Percentiles rank a stretch among this genome's conserved stretches.
phyloP scores from a whole-genome alignment of 2,797 vertebrate genomes.

The Dicrostonyx torquatus region DNA sequence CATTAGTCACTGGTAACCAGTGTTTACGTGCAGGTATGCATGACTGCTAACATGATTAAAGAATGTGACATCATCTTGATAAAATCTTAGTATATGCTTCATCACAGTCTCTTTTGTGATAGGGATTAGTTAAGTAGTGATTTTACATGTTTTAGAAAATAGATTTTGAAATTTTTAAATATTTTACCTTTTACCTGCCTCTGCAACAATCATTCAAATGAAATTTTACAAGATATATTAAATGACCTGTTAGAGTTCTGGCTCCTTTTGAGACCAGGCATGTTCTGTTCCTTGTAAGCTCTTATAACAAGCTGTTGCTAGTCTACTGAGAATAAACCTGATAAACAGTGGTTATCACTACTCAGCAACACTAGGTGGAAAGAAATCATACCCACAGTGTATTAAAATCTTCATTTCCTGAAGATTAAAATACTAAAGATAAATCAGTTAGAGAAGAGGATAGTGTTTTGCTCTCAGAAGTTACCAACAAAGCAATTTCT shows the following conservation, averaged over 20 bases:
- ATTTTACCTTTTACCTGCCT: not conserved
- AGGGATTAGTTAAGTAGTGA: slow-evolving; percentile 31
- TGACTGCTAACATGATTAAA: not conserved
- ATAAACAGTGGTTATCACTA: not conserved
- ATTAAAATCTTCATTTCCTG: slow-evolving; percentile 18
- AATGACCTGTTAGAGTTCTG: not conserved
- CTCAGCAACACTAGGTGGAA: not conserved
- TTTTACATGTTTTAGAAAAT: slow-evolving; percentile 36
- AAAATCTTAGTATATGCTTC: not conserved
- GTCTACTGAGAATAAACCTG: slow-evolving; percentile 3
- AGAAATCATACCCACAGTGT: not conserved
- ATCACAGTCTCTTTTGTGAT: not conserved
- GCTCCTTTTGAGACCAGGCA: not conserved
- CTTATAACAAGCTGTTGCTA: slow-evolving; percentile 41
- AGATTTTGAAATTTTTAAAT: slow-evolving; percentile 46
- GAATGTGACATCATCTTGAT: slow-evolving; percentile 3
- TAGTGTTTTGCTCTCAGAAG: not conserved
- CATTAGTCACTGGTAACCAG: slow-evolving; percentile 60
- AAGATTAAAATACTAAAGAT: not conserved
- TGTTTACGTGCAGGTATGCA: slow-evolving; percentile 19
- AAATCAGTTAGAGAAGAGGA: not conserved
- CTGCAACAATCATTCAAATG: not conserved
- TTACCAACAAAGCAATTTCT: not conserved
- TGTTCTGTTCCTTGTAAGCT: not conserved
- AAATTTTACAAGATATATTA: slow-evolving; percentile 31